Conservation (phyloP, 2,113 vertebrate species). For the Parus major region DNA sequence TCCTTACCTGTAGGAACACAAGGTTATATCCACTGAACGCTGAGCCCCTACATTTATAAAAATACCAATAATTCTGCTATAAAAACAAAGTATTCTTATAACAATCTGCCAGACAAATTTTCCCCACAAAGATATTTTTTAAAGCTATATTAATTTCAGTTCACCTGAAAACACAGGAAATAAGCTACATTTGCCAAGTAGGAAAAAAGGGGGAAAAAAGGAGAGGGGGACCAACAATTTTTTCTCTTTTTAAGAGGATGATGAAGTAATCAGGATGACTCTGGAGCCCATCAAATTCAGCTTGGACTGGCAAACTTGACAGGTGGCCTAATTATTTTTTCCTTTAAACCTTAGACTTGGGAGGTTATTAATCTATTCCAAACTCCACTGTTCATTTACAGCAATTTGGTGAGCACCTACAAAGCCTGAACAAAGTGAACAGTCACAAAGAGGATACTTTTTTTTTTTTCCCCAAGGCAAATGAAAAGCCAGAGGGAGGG, state of each 20-base stretch:
- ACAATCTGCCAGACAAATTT: not conserved
- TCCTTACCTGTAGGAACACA: not conserved
- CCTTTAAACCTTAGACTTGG: not conserved
- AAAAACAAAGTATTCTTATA: not conserved
- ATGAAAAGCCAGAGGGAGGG: not conserved
- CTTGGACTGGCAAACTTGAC: not conserved
- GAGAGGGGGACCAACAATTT: not conserved
- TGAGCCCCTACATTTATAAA: not conserved
- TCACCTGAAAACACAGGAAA: constrained; percentile 20
- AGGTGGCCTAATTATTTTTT: not conserved
- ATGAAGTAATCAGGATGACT: constrained; percentile 10
- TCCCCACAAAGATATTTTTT: not conserved
- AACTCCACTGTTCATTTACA: not conserved
- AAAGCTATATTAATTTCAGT: not conserved
- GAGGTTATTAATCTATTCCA: not conserved
- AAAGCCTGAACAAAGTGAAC: not conserved
- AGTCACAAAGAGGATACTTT: not conserved
- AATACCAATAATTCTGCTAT: not conserved
- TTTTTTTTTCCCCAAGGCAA: fast-evolving
- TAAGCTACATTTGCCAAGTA: not conserved
- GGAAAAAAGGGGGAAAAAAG: not conserved
- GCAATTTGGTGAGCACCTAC: not conserved
- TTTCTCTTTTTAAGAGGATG: not conserved
- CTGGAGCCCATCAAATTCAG: constrained; percentile 27
- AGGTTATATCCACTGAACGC: not conserved